Percentiles rank a stretch among this genome's conserved stretches.
Conservation (phyloP, 2,113 vertebrate genomes). For the Rhipidura dahli region DNA sequence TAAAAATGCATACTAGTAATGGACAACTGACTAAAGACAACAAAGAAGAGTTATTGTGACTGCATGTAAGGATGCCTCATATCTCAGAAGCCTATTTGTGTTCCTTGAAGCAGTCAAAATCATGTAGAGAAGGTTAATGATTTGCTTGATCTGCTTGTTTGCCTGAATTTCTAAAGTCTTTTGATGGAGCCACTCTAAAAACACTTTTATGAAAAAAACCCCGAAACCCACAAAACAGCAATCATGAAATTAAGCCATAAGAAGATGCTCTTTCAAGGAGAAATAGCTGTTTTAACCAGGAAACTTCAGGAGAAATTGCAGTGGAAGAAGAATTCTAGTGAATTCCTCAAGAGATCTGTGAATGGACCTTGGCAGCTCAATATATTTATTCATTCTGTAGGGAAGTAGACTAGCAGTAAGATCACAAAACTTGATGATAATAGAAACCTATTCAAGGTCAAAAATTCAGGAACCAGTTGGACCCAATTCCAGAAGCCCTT, state of each 20-base stretch:
- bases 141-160: background rate
- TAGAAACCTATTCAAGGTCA: background rate
- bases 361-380: background rate
- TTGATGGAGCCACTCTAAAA: background rate
- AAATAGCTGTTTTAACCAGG: background rate
- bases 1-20: background rate
- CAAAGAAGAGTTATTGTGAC: background rate
- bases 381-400: background rate
- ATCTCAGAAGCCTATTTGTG: background rate
- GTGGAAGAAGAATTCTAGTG: background rate
- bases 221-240: background rate
- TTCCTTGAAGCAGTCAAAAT: background rate
- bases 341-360: background rate
- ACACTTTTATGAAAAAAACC: accelerated
- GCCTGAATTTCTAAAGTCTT: background rate
- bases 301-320: background rate
- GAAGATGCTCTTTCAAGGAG: background rate
- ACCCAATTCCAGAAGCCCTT: background rate
- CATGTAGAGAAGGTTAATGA: background rate
- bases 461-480: background rate
- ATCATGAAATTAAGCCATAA: background rate
- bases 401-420: background rate
- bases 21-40: background rate
- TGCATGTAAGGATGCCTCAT: background rate
- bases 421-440: background rate